Evolutionary conservation across 2,113 vertebrate species (phyloP).

Genomic region (Genyomyrus donnyi): DNA sequence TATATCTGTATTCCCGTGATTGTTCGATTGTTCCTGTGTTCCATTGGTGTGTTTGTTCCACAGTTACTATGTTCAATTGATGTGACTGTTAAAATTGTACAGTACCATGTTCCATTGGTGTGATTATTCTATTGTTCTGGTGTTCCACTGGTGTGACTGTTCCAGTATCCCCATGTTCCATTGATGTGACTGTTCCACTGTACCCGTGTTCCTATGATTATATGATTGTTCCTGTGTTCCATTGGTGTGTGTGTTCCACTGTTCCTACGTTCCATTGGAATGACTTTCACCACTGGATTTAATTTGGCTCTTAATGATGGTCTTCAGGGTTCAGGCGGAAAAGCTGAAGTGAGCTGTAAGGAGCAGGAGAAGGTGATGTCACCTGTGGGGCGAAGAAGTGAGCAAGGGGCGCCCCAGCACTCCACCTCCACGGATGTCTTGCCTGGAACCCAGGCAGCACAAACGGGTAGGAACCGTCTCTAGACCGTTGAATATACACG

Average conservation of each 20-base stretch:
- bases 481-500: not conserved
- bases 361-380: not conserved
- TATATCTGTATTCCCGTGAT: too few relatives aligned
- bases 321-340: constrained; percentile 81
- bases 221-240: not conserved
- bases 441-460: not conserved
- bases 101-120: not conserved
- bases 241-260: not conserved
- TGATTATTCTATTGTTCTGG: not conserved
- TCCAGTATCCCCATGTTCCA: not conserved
- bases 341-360: constrained; percentile 75
- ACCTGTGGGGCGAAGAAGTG: not conserved
- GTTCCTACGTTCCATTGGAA: not conserved
- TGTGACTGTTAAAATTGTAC: not conserved
- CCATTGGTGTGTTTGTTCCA: not conserved
- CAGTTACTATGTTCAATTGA: not conserved
- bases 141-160: not conserved
- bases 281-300: too few relatives aligned
- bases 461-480: not conserved
- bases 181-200: not conserved
- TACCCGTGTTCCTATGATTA: not conserved
- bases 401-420: not conserved
- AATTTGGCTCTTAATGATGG: not conserved
- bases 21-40: not conserved
- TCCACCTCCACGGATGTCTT: not conserved